Conservation (phyloP, 1,140 invertebrate genomes). For the Macrobrachium nipponense region DNA sequence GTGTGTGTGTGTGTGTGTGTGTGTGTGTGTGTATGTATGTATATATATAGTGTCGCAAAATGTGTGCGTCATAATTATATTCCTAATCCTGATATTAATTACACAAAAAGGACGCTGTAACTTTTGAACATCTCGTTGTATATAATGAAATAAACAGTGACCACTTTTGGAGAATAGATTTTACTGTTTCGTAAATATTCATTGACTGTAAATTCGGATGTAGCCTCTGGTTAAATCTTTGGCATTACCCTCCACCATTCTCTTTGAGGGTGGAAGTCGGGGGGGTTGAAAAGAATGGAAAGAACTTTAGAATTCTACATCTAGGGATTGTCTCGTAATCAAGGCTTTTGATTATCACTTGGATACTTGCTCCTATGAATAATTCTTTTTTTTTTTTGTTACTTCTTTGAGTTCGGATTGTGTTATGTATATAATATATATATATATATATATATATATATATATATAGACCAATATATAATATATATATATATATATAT, state of each 20-base stretch:
- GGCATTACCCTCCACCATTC: too few relatives aligned
- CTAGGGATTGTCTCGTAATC: too few relatives aligned
- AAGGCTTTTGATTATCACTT: too few relatives aligned
- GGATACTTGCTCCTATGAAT: neutral
- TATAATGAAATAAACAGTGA: neutral
- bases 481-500: slow-evolving; percentile 22
- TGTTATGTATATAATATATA: too few relatives aligned
- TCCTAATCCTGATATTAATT: neutral
- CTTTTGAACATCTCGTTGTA: neutral
- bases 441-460: slow-evolving; percentile 11
- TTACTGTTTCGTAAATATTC: too few relatives aligned
- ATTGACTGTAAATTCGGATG: too few relatives aligned
- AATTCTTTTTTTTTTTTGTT: neutral
- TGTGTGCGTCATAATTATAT: neutral
- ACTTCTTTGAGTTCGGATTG: neutral
- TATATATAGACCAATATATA: neutral
- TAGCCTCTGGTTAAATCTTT: too few relatives aligned
- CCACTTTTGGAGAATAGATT: too few relatives aligned
- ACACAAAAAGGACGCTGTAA: neutral
- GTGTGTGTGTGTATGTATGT: neutral
- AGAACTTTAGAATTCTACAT: too few relatives aligned
- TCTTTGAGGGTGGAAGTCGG: too few relatives aligned
- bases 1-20: neutral
- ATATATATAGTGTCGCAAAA: neutral
- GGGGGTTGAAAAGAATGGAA: too few relatives aligned